phyloP scores from a whole-genome alignment of 1,140 invertebrate genomes.

The Caenorhabditis brenneri region DNA sequence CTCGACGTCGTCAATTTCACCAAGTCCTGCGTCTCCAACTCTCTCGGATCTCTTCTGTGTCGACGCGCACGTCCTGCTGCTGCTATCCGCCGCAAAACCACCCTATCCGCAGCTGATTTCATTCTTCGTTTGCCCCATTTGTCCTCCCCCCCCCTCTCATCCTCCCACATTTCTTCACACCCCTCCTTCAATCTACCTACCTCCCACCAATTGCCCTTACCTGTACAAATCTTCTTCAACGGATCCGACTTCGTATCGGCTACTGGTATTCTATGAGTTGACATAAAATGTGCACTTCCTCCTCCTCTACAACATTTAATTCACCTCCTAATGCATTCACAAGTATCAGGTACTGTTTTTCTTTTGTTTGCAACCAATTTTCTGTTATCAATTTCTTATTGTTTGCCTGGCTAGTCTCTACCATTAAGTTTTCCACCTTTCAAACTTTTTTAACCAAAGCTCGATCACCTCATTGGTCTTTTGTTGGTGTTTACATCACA shows the following conservation, averaged over 20 bases:
- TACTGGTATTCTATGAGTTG: not conserved
- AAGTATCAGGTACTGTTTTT: slow-evolving; percentile 33
- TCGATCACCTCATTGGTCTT: not conserved
- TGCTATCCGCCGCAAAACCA: slow-evolving; percentile 28
- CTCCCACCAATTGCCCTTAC: not conserved
- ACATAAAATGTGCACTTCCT: slow-evolving; percentile 9
- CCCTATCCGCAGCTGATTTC: slow-evolving; percentile 39
- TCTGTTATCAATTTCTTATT: not conserved
- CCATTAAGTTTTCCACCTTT: not conserved
- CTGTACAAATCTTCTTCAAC: not conserved
- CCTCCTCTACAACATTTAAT: not conserved
- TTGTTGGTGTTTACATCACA: not conserved
- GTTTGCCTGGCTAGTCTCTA: not conserved
- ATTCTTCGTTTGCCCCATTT: slow-evolving; percentile 25
- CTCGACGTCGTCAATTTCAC: slow-evolving; percentile 30
- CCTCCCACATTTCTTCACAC: slow-evolving; percentile 25
- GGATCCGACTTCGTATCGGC: too few species aligned
- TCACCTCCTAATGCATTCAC: slow-evolving; percentile 26
- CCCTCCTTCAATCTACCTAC: not conserved
- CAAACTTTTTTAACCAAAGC: not conserved
- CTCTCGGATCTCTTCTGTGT: slow-evolving; percentile 16
- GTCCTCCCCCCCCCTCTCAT: not conserved
- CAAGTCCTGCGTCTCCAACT: slow-evolving; percentile 17
- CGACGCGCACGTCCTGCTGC: slow-evolving; percentile 36
- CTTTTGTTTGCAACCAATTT: not conserved